Evolutionary conservation across 2,113 vertebrate genomes (phyloP).

Genomic region (Bolborhynchus lineola): DNA sequence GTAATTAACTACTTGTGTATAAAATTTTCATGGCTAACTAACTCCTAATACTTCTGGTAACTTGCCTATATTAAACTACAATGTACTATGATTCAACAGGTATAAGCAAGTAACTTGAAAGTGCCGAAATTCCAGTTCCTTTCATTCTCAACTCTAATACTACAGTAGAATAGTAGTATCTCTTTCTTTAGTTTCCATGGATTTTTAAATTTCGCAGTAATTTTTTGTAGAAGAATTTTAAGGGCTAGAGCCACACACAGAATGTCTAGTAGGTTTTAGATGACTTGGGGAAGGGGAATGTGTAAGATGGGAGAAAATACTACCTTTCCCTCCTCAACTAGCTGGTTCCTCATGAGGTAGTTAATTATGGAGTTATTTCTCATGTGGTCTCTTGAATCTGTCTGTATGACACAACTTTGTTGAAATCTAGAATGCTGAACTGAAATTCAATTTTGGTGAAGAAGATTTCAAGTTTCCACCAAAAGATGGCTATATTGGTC

Average conservation of each 20-base stretch:
- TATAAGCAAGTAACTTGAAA: neutral
- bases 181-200: neutral
- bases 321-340: accelerated
- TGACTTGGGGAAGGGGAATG: neutral
- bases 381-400: neutral
- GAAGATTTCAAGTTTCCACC: constrained; percentile 90
- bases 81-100: neutral
- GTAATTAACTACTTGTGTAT: neutral
- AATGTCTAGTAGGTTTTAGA: neutral
- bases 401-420: neutral
- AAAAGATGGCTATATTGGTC: constrained; percentile 85
- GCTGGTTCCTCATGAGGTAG: neutral
- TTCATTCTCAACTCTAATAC: neutral
- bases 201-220: neutral
- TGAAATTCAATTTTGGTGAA: constrained; percentile 96
- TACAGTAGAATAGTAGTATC: neutral
- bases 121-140: neutral
- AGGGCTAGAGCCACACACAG: neutral
- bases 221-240: neutral
- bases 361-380: neutral
- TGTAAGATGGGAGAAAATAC: neutral
- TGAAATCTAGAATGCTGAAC: constrained; percentile 87
- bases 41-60: neutral
- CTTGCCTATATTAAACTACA: neutral
- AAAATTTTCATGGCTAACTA: neutral